Conservation (phyloP, 2,888 invertebrate genomes). For the Nezara viridula region DNA sequence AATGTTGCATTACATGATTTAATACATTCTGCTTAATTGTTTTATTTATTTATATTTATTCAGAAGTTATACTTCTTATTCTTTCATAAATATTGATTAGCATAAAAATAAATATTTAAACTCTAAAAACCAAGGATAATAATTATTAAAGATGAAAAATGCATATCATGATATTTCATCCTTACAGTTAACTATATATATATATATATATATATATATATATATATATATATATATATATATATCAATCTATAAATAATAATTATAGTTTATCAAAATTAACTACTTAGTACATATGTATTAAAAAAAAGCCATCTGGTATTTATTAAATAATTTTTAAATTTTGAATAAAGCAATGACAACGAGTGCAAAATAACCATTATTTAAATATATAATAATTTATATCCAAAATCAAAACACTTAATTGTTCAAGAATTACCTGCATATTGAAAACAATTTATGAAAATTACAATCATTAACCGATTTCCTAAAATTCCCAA, state of each 20-base stretch:
- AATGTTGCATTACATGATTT: neutral
- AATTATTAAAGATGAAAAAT: too few species aligned
- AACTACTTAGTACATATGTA: neutral
- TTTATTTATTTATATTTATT: too few species aligned
- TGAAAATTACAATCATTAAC: neutral
- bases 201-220: too few species aligned
- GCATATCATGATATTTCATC: too few species aligned
- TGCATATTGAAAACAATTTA: slow-evolving; percentile 26
- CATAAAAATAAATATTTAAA: neutral
- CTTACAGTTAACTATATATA: too few species aligned
- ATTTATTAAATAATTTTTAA: neutral
- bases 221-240: too few species aligned
- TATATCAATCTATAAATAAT: too few species aligned
- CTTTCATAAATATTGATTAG: neutral
- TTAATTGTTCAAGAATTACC: neutral
- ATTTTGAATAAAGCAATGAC: slow-evolving; percentile 37
- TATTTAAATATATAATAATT: slow-evolving; percentile 24
- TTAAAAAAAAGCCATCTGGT: neutral
- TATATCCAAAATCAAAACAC: neutral
- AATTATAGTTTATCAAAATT: too few species aligned
- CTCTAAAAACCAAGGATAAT: neutral
- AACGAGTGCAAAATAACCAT: slow-evolving; percentile 45
- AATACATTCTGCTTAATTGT: neutral
- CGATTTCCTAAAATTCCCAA: neutral
- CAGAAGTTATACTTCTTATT: neutral